These are phyloP conservation scores for Linepithema humile DNA, from an alignment of 1,140 invertebrate species.

Conservation along the genomic window DNA sequence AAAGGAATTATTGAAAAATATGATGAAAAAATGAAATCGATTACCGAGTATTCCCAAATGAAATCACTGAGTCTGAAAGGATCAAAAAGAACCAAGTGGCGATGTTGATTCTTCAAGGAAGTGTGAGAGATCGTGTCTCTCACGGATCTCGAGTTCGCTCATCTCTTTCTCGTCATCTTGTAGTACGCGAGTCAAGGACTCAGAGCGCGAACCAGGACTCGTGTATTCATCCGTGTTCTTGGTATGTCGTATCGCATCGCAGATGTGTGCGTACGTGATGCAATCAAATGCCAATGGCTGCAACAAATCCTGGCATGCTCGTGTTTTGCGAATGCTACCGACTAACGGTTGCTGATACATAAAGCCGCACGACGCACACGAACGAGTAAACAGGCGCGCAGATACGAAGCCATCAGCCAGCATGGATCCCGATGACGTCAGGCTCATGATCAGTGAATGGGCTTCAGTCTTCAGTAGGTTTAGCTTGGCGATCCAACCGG, in stretches of 20 bases:
- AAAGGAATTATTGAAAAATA: too few relatives aligned
- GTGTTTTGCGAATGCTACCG: slow-evolving; percentile 68
- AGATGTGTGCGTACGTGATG: slow-evolving; percentile 46
- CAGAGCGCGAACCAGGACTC: slow-evolving; percentile 38
- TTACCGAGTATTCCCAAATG: not conserved
- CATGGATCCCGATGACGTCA: slow-evolving; percentile 58
- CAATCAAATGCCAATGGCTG: slow-evolving; percentile 66
- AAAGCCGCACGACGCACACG: not conserved
- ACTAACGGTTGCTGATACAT: slow-evolving; percentile 61
- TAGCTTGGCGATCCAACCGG: slow-evolving; percentile 31
- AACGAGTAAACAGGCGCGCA: not conserved
- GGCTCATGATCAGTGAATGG: slow-evolving; percentile 63
- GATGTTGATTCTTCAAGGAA: slow-evolving; percentile 54
- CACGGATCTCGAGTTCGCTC: slow-evolving; percentile 71
- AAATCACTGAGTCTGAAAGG: not conserved
- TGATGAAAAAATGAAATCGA: not conserved
- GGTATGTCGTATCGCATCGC: not conserved
- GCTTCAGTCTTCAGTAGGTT: not conserved
- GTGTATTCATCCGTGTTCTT: slow-evolving; percentile 12
- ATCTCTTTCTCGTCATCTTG: slow-evolving; percentile 54
- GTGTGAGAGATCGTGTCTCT: slow-evolving; percentile 53
- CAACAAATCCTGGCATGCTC: slow-evolving; percentile 41
- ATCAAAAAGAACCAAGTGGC: not conserved
- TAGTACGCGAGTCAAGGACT: slow-evolving; percentile 68
- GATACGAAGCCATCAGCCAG: not conserved